Base-by-base conservation (phyloP, 2,113 vertebrate species). In the Ailuropoda melanoleuca region DNA sequence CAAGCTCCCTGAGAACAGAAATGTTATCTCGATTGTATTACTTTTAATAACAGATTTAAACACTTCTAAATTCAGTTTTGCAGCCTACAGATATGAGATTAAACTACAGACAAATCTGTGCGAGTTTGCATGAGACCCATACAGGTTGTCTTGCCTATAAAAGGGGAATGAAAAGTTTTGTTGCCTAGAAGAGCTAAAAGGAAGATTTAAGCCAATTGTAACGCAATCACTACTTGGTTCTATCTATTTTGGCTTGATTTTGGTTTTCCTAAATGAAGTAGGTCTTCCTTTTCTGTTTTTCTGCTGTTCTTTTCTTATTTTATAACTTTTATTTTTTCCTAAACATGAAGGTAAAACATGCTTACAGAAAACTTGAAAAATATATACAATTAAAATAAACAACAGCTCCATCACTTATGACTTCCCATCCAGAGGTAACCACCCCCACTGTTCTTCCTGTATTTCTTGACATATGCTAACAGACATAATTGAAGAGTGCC, bases 311-410 rank as follows among this genome's bases (percentile, higher is more conserved):
- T 84, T 95, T 46, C 48, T 75, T 93, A 12, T 39, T 72, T 90
- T 92, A 62, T 58, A 75, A 19, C 12, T 43, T 68, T 48, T 91
- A n/a, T 58, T 60, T 83, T 95, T 87, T 37, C 12, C 74, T 92
- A 55, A 92, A 2, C 43, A n/a, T 46, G 75, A 62, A 58, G 81
- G 31, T 50, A 62, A 64, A 84, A 48, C 14, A 77, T 75, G 34
- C 6, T 70, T 90, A 2, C 12, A 93, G 68, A 96, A 93, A 87
- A 86, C 60, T 70, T 84, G 39, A 37, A 85, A 97, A 95, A 88
- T 74, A 92, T 53, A 82, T 53, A 43, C 31, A 83, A 88, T 58
- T 92, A 62, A 94, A 94, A 82, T 87, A 34, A 74, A 81, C 9
- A 66, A 64, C 12, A 66, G 6, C 77, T 84, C 74, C 46, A 78